Conservation (phyloP, 92 coral and sea anemone genomes). For the Phenganax stokvisi region DNA sequence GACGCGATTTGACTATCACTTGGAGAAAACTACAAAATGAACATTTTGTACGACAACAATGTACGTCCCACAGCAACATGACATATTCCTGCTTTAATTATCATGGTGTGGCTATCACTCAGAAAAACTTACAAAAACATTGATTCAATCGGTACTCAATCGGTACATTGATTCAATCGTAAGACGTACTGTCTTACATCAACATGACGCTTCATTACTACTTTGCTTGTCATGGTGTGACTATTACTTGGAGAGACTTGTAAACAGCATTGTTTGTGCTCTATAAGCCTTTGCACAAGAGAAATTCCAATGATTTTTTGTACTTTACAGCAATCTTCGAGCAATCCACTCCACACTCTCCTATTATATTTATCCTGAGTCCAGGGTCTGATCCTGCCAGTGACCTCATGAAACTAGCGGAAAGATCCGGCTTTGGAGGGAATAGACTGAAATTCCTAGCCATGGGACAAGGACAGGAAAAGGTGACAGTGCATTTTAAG, state of each 20-base stretch:
- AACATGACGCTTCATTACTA: too few species aligned
- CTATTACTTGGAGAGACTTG: too few species aligned
- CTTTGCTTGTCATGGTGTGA: too few species aligned
- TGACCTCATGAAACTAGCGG: slow-evolving; percentile 98
- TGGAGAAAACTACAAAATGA: too few species aligned
- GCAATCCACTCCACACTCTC: slow-evolving; percentile 91
- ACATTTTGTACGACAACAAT: too few species aligned
- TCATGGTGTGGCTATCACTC: too few species aligned
- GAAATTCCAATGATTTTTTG: background rate
- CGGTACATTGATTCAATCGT: too few species aligned
- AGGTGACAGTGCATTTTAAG: slow-evolving; percentile 45
- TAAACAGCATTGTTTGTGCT: background rate
- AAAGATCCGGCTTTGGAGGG: slow-evolving; percentile 97
- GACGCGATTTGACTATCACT: too few species aligned
- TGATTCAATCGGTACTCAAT: background rate
- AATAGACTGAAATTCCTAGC: slow-evolving; percentile 93
- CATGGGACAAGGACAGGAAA: slow-evolving; percentile 99
- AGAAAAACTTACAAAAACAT: too few species aligned
- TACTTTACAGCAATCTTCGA: slow-evolving; percentile 65
- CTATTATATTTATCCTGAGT: slow-evolving; percentile 93
- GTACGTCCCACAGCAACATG: too few species aligned
- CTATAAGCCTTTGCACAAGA: background rate
- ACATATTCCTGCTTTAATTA: too few species aligned
- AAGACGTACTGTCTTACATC: too few species aligned
- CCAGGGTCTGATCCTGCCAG: slow-evolving; percentile 99